phyloP scores from a whole-genome alignment of 2,888 invertebrate species.

The Melanargia galathea region DNA sequence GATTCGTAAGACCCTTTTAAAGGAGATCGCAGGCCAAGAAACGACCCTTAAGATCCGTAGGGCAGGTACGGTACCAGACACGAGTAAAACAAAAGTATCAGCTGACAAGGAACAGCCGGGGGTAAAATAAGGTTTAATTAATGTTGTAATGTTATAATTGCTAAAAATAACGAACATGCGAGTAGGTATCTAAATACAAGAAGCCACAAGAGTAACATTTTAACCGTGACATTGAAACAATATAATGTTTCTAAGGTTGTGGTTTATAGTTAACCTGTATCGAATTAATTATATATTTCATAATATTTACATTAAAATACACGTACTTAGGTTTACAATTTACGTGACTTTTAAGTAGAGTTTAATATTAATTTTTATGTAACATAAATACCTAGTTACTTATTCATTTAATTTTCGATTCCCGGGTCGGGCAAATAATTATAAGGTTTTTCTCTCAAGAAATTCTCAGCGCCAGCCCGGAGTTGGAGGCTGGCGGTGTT shows the following conservation, averaged over 20 bases:
- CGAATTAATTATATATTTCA: slow-evolving; percentile 14
- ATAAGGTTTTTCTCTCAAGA: too few species aligned
- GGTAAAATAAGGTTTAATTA: not conserved
- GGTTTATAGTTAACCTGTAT: slow-evolving; percentile 27
- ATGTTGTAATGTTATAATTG: not conserved
- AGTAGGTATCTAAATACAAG: not conserved
- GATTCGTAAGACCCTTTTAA: too few species aligned
- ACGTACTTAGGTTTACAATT: not conserved
- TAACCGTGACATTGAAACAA: slow-evolving; percentile 36
- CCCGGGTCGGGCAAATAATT: too few species aligned
- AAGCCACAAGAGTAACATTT: slow-evolving; percentile 34
- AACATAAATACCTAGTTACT: too few species aligned
- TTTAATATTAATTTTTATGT: too few species aligned
- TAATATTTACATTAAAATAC: not conserved
- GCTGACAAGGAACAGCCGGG: not conserved
- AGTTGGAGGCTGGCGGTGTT: too few species aligned
- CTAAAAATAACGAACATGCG: slow-evolving; percentile 10
- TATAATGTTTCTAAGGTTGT: slow-evolving; percentile 31
- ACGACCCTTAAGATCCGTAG: too few species aligned
- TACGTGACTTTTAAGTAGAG: too few species aligned
- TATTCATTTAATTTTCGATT: too few species aligned
- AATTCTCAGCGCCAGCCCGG: too few species aligned
- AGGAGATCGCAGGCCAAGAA: too few species aligned
- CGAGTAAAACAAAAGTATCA: not conserved
- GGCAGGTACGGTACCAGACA: too few species aligned